Conservation (phyloP, 2,797 vertebrate species). For the Harpagifer antarcticus region DNA sequence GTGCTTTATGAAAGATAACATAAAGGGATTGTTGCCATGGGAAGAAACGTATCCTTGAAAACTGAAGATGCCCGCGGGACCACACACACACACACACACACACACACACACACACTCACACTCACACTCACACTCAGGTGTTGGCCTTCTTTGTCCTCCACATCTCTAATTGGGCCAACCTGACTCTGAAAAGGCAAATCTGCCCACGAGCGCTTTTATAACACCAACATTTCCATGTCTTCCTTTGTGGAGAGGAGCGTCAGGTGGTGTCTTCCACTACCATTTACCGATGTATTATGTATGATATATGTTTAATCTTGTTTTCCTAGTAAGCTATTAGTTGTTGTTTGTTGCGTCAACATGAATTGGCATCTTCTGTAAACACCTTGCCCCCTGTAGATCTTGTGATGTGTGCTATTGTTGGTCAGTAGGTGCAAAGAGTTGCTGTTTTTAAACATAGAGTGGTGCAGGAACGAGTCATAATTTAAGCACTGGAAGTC, state of each 20-base stretch:
- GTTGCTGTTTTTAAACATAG: no score
- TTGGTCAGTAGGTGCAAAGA: no score
- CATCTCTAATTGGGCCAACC: constrained; percentile 66
- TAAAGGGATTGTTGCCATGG: constrained; percentile 35
- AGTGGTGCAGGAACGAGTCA: no score
- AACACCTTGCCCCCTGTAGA: no score
- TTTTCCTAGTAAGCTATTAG: no score
- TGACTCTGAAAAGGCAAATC: constrained; percentile 61
- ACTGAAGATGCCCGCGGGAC: constrained; percentile 51
- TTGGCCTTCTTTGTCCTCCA: constrained; percentile 53
- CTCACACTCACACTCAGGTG: constrained; percentile 33
- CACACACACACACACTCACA: constrained; percentile 1
- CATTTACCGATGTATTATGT: no score
- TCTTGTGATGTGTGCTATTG: no score
- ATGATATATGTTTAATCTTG: no score
- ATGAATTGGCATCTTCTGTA: no score
- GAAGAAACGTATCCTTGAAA: constrained; percentile 59
- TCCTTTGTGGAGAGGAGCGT: constrained; percentile 28
- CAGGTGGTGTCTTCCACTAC: no score
- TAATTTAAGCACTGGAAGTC: no score
- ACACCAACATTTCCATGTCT: constrained; percentile 62
- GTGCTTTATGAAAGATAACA: constrained; percentile 22
- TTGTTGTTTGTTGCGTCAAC: no score
- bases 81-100: background rate
- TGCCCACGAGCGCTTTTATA: constrained; percentile 66